Evolutionary conservation across 2,888 invertebrate genomes (phyloP).

Genomic region (Bhutanitis thaidina): DNA sequence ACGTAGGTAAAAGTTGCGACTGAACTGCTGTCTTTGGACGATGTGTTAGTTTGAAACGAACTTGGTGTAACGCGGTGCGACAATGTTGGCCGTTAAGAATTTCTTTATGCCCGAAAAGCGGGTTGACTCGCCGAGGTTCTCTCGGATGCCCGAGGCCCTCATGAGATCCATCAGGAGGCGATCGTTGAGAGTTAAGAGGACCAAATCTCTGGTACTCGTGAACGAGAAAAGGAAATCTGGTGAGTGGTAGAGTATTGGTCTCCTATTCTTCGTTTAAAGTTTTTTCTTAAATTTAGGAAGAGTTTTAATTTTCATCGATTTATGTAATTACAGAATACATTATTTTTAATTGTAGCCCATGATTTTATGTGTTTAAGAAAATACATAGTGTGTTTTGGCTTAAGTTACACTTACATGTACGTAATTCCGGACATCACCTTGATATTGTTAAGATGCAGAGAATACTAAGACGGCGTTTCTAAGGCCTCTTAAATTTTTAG

Average conservation of each 20-base stretch:
- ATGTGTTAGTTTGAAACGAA: constrained; percentile 12
- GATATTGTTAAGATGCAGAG: too few relatives aligned
- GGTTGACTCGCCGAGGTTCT: constrained; percentile 79
- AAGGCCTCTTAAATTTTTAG: too few relatives aligned
- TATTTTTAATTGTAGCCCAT: too few relatives aligned
- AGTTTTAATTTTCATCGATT: too few relatives aligned
- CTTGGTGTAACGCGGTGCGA: constrained; percentile 26
- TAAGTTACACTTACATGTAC: too few relatives aligned
- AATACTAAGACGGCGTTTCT: too few relatives aligned
- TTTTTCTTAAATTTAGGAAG: too few relatives aligned
- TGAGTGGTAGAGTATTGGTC: constrained; percentile 79
- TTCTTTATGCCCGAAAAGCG: constrained; percentile 85
- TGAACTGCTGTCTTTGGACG: neutral
- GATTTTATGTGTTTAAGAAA: too few relatives aligned
- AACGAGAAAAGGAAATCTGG: constrained; percentile 89
- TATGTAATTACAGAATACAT: too few relatives aligned
- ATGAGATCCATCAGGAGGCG: constrained; percentile 85
- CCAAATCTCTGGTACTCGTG: constrained; percentile 86
- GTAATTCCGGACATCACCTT: too few relatives aligned
- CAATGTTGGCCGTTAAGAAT: constrained; percentile 86
- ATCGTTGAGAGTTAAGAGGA: constrained; percentile 86
- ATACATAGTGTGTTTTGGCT: too few relatives aligned
- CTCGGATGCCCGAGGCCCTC: constrained; percentile 86
- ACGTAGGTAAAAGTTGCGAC: neutral
- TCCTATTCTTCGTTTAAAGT: neutral